A percentile compares a stretch with the other conserved stretches of the same genome.
These are phyloP conservation scores for Phaethon lepturus DNA, from an alignment of 2,113 vertebrate genomes.

Conservation along the genomic window DNA sequence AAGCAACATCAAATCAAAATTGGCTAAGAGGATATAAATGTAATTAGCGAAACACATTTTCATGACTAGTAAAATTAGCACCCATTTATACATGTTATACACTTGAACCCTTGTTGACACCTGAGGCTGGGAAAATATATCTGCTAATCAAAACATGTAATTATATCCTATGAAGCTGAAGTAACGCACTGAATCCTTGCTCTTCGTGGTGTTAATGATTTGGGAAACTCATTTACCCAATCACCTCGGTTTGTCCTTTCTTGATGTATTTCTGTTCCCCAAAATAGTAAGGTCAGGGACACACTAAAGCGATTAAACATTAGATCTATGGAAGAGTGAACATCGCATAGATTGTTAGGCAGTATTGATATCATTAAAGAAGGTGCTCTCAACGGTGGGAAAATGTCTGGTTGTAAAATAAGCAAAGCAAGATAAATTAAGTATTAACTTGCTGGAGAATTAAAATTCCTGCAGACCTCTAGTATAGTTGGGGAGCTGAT, in stretches of 20 bases:
- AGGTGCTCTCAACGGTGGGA: not conserved
- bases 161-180: conserved; percentile 74
- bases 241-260: conserved; percentile 25
- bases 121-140: conserved; percentile 72
- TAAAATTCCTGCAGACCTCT: not conserved
- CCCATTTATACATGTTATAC: conserved; percentile 71
- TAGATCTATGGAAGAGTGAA: not conserved
- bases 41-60: conserved; percentile 63
- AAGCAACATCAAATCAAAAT: conserved; percentile 45
- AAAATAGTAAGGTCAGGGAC: conserved; percentile 49
- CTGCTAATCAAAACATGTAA: conserved; percentile 76
- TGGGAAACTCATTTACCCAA: conserved; percentile 50
- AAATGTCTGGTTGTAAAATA: not conserved
- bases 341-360: not conserved
- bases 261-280: conserved; percentile 9
- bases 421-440: not conserved
- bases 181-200: conserved; percentile 56
- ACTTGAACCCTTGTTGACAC: conserved; percentile 75
- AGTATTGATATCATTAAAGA: conserved; percentile 8
- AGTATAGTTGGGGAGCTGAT: not conserved
- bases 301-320: conserved; percentile 5
- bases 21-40: conserved; percentile 67
- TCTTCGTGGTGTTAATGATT: conserved; percentile 64
- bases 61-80: conserved; percentile 71
- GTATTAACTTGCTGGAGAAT: not conserved